Evolutionary conservation across 2,113 vertebrate species (phyloP).

Genomic region (Caracal caracal): DNA sequence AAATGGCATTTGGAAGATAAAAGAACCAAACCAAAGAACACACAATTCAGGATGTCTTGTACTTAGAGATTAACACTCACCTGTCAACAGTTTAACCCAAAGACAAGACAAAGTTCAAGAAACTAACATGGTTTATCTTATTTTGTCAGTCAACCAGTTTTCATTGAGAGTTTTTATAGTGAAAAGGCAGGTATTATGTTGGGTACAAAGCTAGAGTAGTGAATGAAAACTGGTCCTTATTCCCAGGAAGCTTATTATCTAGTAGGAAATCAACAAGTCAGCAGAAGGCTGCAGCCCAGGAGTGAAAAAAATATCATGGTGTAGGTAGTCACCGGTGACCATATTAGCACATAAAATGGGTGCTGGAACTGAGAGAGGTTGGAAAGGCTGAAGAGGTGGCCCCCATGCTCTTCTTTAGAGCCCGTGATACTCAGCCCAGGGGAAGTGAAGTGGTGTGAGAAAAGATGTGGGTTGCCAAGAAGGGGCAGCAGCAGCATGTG

Average conservation of each 20-base stretch:
- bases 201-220: neutral
- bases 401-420: neutral
- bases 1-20: neutral
- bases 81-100: neutral
- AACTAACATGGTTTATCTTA: neutral
- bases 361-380: neutral
- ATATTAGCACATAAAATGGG: neutral
- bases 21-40: neutral
- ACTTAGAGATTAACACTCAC: neutral
- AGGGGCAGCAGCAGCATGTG: no score
- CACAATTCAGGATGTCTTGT: neutral
- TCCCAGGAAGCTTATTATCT: neutral
- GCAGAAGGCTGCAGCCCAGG: neutral
- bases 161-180: neutral
- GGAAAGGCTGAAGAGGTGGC: neutral
- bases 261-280: neutral
- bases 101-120: neutral
- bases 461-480: neutral
- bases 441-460: neutral
- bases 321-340: neutral
- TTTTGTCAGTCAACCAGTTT: neutral
- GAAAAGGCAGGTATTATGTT: neutral
- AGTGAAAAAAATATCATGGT: neutral
- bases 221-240: neutral
- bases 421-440: neutral